Evolutionary conservation across 2,113 vertebrate species (phyloP).

Genomic region (Vicugna pacos): DNA sequence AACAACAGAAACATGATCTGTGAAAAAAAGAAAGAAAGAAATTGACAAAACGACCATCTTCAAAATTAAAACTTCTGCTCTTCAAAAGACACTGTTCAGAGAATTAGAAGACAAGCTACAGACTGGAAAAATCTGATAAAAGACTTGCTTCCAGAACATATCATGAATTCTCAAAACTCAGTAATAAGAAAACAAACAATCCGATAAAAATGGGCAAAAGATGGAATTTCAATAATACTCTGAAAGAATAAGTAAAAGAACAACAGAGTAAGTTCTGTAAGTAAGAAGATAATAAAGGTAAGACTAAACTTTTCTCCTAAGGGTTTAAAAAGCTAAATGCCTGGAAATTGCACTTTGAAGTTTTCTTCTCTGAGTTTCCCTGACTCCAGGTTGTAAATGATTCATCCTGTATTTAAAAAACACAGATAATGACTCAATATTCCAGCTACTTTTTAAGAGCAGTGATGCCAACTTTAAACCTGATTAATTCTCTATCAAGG

Average conservation of each 20-base stretch:
- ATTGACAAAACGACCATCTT: not conserved
- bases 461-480: not conserved
- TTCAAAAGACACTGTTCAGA: not conserved
- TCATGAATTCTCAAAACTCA: not conserved
- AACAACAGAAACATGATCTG: not conserved
- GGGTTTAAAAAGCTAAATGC: not conserved
- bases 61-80: not conserved
- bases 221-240: too few species aligned
- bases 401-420: not conserved
- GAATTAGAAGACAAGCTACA: not conserved
- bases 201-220: not conserved
- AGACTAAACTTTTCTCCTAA: not conserved
- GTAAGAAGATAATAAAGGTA: not conserved
- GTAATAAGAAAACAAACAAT: not conserved
- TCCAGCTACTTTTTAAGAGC: not conserved
- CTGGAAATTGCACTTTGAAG: not conserved
- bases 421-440: not conserved
- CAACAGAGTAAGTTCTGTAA: not conserved
- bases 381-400: not conserved
- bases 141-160: not conserved
- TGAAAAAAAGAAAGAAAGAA: not conserved
- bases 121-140: not conserved
- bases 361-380: not conserved
- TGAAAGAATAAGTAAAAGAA: not conserved
- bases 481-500: not conserved